Evolutionary conservation across 37 sponge, comb jelly and placozoan species (phyloP).

Genomic region (Amphimedon queenslandica): DNA sequence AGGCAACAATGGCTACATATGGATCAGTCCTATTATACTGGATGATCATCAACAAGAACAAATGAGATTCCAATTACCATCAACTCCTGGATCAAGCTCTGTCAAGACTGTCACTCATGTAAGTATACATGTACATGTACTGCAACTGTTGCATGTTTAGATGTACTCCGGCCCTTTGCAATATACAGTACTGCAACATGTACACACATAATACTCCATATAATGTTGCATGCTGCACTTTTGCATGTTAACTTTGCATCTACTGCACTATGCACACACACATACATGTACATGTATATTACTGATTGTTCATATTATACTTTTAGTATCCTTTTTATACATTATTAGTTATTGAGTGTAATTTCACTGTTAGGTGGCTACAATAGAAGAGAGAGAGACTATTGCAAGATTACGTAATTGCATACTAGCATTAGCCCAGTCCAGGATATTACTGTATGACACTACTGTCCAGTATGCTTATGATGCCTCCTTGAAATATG

Average conservation of each 20-base stretch:
- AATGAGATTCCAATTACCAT: constrained; percentile 17
- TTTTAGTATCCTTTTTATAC: background rate
- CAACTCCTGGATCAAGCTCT: background rate
- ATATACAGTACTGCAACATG: too few species aligned
- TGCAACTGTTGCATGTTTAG: background rate
- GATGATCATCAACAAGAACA: constrained; percentile 55
- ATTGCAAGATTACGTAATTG: constrained; percentile 96
- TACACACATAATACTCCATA: too few species aligned
- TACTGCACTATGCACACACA: too few species aligned
- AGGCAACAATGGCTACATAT: constrained; percentile 91
- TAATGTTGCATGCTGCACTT: too few species aligned
- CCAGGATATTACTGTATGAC: constrained; percentile 78
- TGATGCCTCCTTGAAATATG: constrained; percentile 83
- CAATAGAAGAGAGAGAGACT: constrained; percentile 76
- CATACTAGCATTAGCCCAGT: constrained; percentile 69
- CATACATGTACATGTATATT: background rate
- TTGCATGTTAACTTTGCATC: too few species aligned
- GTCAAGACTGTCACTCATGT: constrained; percentile 28
- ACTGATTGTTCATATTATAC: background rate
- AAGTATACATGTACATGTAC: background rate
- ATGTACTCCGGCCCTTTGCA: too few species aligned
- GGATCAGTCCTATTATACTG: constrained; percentile 77
- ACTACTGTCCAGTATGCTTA: constrained; percentile 89
- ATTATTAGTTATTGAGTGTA: background rate
- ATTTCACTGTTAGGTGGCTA: constrained; percentile 26